Evolutionary conservation across 2,113 vertebrate species (phyloP).

Genomic region (Lasiurus cinereus): DNA sequence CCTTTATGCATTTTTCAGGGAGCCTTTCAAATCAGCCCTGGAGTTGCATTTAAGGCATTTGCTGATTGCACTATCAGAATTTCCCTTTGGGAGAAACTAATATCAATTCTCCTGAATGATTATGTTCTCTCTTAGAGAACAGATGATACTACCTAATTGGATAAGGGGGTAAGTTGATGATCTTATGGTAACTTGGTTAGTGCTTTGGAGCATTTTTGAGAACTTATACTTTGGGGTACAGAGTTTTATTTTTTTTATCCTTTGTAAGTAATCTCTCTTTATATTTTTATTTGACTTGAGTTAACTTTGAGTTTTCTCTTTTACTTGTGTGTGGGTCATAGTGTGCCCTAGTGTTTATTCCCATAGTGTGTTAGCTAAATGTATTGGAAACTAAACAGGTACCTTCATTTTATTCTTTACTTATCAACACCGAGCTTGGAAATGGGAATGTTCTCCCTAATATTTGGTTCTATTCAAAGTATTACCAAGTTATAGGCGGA

Average conservation of each 20-base stretch:
- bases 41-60: background rate
- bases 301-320: background rate
- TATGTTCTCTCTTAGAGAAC: conserved; percentile 35
- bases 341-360: background rate
- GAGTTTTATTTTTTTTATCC: conserved; percentile 46
- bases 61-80: background rate
- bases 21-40: conserved; percentile 17
- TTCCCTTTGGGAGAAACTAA: conserved; percentile 35
- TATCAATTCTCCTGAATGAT: conserved; percentile 12
- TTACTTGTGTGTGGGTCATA: background rate
- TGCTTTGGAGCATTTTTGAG: conserved; percentile 45
- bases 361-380: background rate
- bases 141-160: conserved; percentile 23
- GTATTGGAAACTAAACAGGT: conserved; percentile 16
- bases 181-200: background rate
- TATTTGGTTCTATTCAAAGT: background rate
- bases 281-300: conserved; percentile 57
- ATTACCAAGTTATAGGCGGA: background rate
- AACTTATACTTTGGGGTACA: background rate
- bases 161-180: background rate
- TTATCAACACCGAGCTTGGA: background rate
- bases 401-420: conserved; percentile 3
- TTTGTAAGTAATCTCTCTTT: background rate
- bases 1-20: conserved; percentile 39
- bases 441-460: background rate